phyloP scores from a whole-genome alignment of 2,888 invertebrate genomes.

The Calliopum simillimum region DNA sequence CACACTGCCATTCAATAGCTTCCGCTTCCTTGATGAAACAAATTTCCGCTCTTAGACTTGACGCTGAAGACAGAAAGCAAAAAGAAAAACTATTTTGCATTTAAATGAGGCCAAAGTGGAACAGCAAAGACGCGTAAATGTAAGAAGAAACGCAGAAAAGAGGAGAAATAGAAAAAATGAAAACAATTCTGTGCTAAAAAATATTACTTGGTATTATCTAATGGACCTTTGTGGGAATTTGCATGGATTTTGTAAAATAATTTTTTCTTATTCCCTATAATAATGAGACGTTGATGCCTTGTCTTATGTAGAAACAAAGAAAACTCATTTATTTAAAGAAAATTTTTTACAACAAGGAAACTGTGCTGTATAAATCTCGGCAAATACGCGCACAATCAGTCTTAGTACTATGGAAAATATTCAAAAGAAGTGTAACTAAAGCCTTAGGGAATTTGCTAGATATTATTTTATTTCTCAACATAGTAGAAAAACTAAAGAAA shows the following conservation, averaged over 20 bases:
- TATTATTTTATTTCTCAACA: no score
- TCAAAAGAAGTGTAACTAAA: no score
- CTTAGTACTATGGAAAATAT: no score
- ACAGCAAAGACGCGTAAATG: no score
- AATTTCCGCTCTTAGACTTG: slow-evolving; percentile 16
- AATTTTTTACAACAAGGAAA: not conserved
- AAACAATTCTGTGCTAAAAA: not conserved
- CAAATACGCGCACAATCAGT: no score
- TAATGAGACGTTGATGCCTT: not conserved
- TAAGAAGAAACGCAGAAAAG: no score
- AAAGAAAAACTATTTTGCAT: slow-evolving; percentile 12
- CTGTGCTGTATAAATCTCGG: not conserved
- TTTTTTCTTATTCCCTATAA: not conserved
- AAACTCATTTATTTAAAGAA: not conserved
- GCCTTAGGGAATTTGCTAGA: no score
- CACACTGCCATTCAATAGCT: slow-evolving; percentile 11
- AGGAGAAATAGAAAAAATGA: no score
- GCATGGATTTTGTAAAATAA: not conserved
- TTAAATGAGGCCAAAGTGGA: not conserved
- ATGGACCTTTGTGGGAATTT: slow-evolving; percentile 1
- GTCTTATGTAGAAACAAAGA: not conserved
- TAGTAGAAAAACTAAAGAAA: no score
- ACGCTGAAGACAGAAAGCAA: not conserved
- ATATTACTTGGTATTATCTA: slow-evolving; percentile 4
- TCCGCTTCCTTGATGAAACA: slow-evolving; percentile 18